Percentiles rank a stretch among this genome's conserved stretches.
These are phyloP conservation scores for Nymphalis polychloros DNA, from an alignment of 2,888 invertebrate genomes.

Conservation along the genomic window DNA sequence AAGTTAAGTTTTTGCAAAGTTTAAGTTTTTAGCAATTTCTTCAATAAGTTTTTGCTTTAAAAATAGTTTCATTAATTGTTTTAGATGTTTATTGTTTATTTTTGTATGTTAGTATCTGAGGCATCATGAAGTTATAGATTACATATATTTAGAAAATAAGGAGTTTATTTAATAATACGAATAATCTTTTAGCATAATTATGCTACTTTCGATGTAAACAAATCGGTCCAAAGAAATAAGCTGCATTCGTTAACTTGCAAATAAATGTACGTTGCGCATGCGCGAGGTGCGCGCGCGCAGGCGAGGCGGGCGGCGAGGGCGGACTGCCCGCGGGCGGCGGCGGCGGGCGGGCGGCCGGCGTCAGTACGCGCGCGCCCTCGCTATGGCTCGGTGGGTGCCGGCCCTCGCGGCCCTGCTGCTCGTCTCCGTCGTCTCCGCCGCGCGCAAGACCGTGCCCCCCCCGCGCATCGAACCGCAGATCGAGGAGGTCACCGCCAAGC, in stretches of 20 bases:
- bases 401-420: constrained; percentile 78
- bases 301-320: constrained; percentile 48
- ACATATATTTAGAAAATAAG: too few relatives aligned
- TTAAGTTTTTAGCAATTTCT: too few relatives aligned
- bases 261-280: constrained; percentile 36
- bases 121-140: too few relatives aligned
- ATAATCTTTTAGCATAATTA: neutral
- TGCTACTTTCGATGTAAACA: constrained; percentile 39
- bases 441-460: constrained; percentile 71
- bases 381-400: constrained; percentile 80
- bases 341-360: constrained; percentile 59
- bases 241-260: constrained; percentile 43
- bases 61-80: too few relatives aligned
- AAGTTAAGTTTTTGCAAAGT: too few relatives aligned
- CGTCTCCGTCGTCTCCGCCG: constrained; percentile 78
- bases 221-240: constrained; percentile 24
- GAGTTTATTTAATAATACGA: neutral
- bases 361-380: constrained; percentile 79
- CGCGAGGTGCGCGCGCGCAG: constrained; percentile 46
- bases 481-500: constrained; percentile 96
- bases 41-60: too few relatives aligned
- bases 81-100: too few relatives aligned
- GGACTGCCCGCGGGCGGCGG: constrained; percentile 49
- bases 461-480: constrained; percentile 87
- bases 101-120: too few relatives aligned